phyloP scores from a whole-genome alignment of 2,888 invertebrate species.

The Pycnomerus fuliginosus region DNA sequence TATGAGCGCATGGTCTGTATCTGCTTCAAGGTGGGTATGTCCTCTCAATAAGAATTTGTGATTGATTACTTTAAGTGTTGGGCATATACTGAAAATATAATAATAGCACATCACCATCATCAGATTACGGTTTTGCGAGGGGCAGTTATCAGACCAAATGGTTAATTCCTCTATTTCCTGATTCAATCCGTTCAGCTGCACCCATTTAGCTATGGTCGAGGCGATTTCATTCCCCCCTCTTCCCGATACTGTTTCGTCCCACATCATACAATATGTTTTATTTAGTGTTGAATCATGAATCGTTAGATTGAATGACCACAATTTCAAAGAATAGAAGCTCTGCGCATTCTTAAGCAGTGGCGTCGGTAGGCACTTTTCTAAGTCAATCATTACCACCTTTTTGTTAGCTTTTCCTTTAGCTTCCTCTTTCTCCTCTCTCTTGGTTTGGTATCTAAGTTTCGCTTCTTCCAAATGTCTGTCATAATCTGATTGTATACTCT shows the following conservation, averaged over 20 bases:
- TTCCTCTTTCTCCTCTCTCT: neutral
- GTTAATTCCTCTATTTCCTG: neutral
- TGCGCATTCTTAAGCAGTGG: neutral
- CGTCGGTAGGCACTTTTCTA: neutral
- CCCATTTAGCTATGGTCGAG: neutral
- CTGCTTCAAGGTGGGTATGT: constrained; percentile 16
- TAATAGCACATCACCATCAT: constrained; percentile 17
- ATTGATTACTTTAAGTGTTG: constrained; percentile 1
- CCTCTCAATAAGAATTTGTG: too few species aligned
- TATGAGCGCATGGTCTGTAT: constrained; percentile 18
- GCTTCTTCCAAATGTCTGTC: neutral
- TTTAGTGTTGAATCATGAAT: too few species aligned
- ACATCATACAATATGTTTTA: too few species aligned
- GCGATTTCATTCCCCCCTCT: neutral
- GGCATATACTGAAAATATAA: constrained; percentile 7
- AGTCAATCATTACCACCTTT: too few species aligned
- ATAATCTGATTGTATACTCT: neutral
- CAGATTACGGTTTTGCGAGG: neutral
- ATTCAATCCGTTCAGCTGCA: neutral
- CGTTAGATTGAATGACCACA: too few species aligned
- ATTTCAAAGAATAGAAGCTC: too few species aligned
- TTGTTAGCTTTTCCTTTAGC: neutral
- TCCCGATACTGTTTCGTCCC: neutral
- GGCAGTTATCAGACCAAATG: neutral
- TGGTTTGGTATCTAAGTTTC: neutral